Evolutionary conservation across 2,888 invertebrate species (phyloP).

Genomic region (Exocentrus adspersus): DNA sequence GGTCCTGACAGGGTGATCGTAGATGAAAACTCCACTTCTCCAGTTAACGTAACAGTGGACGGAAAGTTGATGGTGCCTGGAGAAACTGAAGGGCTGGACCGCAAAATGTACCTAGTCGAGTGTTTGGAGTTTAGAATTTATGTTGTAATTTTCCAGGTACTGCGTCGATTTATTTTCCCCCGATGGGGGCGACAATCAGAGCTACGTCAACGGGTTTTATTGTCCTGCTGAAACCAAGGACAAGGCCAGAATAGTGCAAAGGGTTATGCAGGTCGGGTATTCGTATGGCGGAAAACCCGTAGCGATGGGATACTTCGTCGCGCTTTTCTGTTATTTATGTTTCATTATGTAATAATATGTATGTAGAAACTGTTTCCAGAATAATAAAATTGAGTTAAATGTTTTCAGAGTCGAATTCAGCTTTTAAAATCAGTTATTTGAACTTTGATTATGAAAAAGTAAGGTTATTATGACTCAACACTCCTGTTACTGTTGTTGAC

Average conservation of each 20-base stretch:
- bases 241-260: background rate
- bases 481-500: too few species aligned
- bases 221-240: slow-evolving; percentile 25
- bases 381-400: background rate
- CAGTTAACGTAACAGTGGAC: slow-evolving; percentile 28
- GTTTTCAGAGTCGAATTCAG: background rate
- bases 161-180: slow-evolving; percentile 42
- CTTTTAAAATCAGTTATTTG: too few species aligned
- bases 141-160: slow-evolving; percentile 41
- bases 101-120: slow-evolving; percentile 10
- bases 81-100: slow-evolving; percentile 2
- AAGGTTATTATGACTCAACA: too few species aligned
- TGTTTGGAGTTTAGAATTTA: background rate
- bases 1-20: slow-evolving; percentile 19
- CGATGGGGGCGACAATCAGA: slow-evolving; percentile 19
- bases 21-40: slow-evolving; percentile 2
- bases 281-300: too few species aligned
- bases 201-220: slow-evolving; percentile 35
- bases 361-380: background rate
- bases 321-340: slow-evolving; percentile 1
- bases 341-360: background rate
- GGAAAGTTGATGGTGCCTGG: slow-evolving; percentile 24
- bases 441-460: too few species aligned
- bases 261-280: background rate
- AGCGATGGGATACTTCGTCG: background rate